Base-by-base conservation (phyloP, 2,113 vertebrate species). In the Corythoichthys haematopterus region DNA sequence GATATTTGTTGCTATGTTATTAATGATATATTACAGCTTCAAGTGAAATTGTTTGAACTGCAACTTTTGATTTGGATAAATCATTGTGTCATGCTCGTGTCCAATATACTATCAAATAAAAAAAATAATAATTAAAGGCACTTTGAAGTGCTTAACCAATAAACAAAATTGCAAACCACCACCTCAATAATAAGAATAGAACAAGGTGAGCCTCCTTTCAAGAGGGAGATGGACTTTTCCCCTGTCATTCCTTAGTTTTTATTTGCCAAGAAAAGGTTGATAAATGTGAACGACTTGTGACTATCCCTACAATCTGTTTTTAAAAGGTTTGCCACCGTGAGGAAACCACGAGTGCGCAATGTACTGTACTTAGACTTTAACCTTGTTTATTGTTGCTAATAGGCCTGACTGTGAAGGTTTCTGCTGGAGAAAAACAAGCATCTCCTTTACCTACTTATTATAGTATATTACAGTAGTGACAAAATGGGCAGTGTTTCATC, bases 401-500 rank as follows among this genome's bases (percentile, higher is more conserved):
- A 62, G 48, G 59, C 46, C 69, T 11, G 70, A 66, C 45, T 33
- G 33, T 12, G 59, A 66, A 51, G 61, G 59, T 33, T 77, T 71
- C 61, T n/a, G 14, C 46, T 59, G 35, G 48, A 45, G 37, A 62
- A 47, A 43, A 46, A 56, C 35, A 58, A 3, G 38, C 57, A 52
- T 72, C 51, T 4, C 63, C 38, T 52, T 11, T 61, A 51, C 36
- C 48, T 40, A 69, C 61, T 16, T 69, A 70, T 43, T 67, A 66
- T 4, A 10, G n/a, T 52, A 64, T 61, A 72, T 81, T 28, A 28
- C 20, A 28, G 20, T 71, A 40, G 68, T 73, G 72, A 71, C 82
- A 77, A 83, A 84, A 81, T 81, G 71, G 79, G 73, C 78, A 75
- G 45, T 14, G 14, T 11, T 14, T 28, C 55, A 20, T 47, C 56